Evolutionary conservation across 2,888 invertebrate species (phyloP), one percentile per base, ranked within the genome.

Genomic region (Lasioglossum calceatum): DNA sequence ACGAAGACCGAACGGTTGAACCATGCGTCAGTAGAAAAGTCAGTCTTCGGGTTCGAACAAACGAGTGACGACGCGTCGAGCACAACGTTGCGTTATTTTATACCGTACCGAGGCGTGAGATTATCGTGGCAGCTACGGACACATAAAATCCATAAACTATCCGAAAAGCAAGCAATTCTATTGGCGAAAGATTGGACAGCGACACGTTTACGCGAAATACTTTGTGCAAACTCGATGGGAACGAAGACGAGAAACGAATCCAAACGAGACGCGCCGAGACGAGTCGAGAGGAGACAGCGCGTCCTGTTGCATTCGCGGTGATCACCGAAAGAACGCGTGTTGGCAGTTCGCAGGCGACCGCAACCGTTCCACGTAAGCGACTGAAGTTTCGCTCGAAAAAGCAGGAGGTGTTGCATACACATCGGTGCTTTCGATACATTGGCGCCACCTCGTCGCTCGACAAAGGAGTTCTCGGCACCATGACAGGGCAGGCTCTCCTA

Each of bases 361-460:
- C 92, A 93, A 92, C 94, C 93, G 92, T 93, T 94, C 93, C 94
- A 93, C 93, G 93, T 94, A 92, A 94, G 94, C 94, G 90, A 95
- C 95, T 95, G 94, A 92, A 81, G 75, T 85, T 85, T 90, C 90
- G 85, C 86, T 80, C 83, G 77, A 61, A 84, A 80, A 80, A 82
- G 39, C 79, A 81, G 73, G 50, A 54, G 74, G 36, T 61, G 58
- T 77, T 67, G 73, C 81, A 72, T 50, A 82, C 89, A 77, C 89
- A 77, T 90, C 90, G 86, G 79, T 79, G 85, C 85, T 84, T 91
- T 89, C 90, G 91, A 91, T 87, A 92, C 93, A 89, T 93, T 93
- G 92, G 94, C 94, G 94, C 94, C 94, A 94, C 93, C 94, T 94
- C 90, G 91, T 79, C 79, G 89, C 87, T 81, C 88, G 80, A 54